phyloP scores from a whole-genome alignment of 2,888 invertebrate species.

The Alloscopus bannaensis region DNA sequence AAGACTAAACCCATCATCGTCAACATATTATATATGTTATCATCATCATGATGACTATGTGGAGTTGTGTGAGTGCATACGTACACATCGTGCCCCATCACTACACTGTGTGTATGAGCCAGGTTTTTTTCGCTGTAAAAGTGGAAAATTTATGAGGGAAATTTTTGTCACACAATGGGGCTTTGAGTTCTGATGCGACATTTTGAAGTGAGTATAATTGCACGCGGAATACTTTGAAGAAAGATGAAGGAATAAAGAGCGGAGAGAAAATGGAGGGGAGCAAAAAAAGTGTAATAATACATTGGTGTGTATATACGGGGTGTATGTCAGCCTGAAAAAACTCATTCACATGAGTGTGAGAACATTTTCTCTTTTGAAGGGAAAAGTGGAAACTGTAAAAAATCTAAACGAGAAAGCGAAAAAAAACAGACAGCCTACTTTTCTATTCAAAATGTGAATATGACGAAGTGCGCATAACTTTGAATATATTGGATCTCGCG shows the following conservation, averaged over 20 bases:
- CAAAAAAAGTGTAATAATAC: neutral
- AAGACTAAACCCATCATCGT: conserved; percentile 50
- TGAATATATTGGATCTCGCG: too few relatives aligned
- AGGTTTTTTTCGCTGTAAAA: conserved; percentile 30
- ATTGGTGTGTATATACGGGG: neutral
- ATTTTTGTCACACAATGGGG: conserved; percentile 63
- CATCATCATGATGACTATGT: too few relatives aligned
- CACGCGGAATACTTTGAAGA: conserved; percentile 57
- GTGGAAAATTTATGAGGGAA: conserved; percentile 59
- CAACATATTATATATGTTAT: too few relatives aligned
- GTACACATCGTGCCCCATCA: neutral
- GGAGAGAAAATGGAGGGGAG: conserved; percentile 7
- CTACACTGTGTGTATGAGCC: conserved; percentile 5
- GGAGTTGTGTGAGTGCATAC: conserved; percentile 21
- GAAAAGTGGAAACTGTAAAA: neutral
- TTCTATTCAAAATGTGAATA: conserved; percentile 48
- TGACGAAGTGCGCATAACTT: conserved; percentile 15
- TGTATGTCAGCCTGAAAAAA: neutral
- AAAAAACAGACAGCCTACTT: conserved; percentile 42
- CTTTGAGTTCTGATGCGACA: conserved; percentile 63
- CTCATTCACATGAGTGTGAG: conserved; percentile 1
- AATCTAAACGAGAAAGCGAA: conserved; percentile 32
- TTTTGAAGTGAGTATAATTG: conserved; percentile 63
- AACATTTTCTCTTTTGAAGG: neutral
- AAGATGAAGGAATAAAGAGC: conserved; percentile 54